Conservation (phyloP, 1,140 invertebrate genomes). For the Glossosoma conforme region DNA sequence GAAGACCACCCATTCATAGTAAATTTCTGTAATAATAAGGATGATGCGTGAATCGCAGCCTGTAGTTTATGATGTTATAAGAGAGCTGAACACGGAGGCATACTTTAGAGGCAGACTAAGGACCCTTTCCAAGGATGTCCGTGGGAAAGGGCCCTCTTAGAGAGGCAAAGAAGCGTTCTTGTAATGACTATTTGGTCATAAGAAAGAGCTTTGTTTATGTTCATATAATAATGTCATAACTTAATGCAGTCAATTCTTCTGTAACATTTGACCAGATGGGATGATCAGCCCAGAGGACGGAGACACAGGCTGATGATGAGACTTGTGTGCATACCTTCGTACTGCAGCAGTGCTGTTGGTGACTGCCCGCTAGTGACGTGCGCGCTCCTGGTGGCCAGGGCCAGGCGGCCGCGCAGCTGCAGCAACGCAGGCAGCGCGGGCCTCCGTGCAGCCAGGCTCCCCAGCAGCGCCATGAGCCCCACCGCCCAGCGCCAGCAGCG, state of each 20-base stretch:
- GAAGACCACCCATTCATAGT: no score
- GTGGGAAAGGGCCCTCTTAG: no score
- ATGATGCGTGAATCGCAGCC: no score
- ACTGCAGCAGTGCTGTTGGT: slow-evolving; percentile 36
- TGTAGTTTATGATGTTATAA: no score
- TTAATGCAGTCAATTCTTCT: not conserved
- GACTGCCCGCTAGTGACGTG: slow-evolving; percentile 13
- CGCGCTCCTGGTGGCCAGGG: slow-evolving; percentile 35
- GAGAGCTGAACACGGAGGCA: no score
- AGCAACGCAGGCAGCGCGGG: slow-evolving; percentile 41
- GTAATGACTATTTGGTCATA: not conserved
- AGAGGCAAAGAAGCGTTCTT: not conserved
- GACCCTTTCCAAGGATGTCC: no score
- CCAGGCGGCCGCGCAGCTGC: slow-evolving; percentile 38
- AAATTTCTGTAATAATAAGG: no score
- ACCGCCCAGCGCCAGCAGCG: slow-evolving; percentile 14
- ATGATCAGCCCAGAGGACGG: not conserved
- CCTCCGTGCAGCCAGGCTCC: slow-evolving; percentile 32
- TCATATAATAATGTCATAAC: no score
- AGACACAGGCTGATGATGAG: not conserved
- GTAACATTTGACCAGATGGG: not conserved
- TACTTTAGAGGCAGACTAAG: no score
- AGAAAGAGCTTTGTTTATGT: no score
- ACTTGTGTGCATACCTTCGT: slow-evolving; percentile 36
- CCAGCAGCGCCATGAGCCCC: slow-evolving; percentile 2